Conservation (phyloP, 1,140 invertebrate species). For the Cotesia typhae region DNA sequence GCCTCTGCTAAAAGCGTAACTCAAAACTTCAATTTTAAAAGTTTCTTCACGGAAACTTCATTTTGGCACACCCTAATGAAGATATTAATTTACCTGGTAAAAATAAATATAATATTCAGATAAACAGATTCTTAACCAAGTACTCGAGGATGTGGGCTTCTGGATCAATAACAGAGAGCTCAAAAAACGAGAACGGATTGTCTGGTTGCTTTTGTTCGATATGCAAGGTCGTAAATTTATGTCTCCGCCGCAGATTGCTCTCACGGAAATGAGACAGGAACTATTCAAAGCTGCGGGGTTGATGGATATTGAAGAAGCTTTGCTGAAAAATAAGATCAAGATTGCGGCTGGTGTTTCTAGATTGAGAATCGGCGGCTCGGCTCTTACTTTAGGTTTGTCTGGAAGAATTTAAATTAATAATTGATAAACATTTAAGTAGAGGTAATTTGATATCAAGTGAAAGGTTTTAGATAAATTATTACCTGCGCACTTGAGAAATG, state of each 20-base stretch:
- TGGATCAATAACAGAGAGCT: constrained; percentile 67
- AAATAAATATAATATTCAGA: constrained; percentile 64
- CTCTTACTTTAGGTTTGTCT: constrained; percentile 58
- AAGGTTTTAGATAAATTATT: constrained; percentile 69
- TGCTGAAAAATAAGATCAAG: constrained; percentile 72
- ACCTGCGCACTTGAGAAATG: constrained; percentile 71
- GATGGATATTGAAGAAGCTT: constrained; percentile 67
- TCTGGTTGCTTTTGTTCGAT: constrained; percentile 73
- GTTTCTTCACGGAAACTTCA: no score
- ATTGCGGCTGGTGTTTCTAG: constrained; percentile 76
- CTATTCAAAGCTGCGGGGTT: constrained; percentile 64
- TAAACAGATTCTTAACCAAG: constrained; percentile 74
- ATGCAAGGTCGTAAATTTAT: constrained; percentile 70
- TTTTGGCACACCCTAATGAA: neutral
- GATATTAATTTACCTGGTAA: neutral
- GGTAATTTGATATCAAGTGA: constrained; percentile 6
- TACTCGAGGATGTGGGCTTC: constrained; percentile 73
- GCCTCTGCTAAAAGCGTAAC: no score
- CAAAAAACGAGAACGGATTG: constrained; percentile 57
- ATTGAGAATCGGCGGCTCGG: constrained; percentile 75
- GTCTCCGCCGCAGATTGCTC: constrained; percentile 55
- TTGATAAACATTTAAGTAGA: constrained; percentile 22
- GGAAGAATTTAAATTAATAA: constrained; percentile 16
- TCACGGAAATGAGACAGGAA: constrained; percentile 50
- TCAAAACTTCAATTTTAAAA: no score